Evolutionary conservation across 2,888 invertebrate species (phyloP).

Genomic region (Calameuta idolon): DNA sequence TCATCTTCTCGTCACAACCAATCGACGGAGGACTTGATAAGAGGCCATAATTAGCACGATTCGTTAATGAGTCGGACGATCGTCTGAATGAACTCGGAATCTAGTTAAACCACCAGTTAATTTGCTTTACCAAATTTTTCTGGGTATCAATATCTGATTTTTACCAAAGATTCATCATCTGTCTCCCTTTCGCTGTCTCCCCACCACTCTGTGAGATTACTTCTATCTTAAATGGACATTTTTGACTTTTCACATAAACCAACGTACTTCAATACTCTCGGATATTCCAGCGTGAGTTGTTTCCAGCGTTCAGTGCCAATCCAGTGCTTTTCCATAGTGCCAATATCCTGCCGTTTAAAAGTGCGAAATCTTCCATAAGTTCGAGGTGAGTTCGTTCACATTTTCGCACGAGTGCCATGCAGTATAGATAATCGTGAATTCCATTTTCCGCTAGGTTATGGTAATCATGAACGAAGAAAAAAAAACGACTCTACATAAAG

Average conservation of each 20-base stretch:
- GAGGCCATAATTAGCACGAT: constrained; percentile 60
- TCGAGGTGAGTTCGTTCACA: neutral
- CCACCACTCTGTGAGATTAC: neutral
- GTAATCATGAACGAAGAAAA: too few species aligned
- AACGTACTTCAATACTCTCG: neutral
- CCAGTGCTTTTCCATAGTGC: neutral
- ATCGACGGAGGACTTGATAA: constrained; percentile 54
- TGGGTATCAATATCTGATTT: neutral
- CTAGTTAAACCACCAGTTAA: neutral
- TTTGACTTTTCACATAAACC: neutral
- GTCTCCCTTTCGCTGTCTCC: neutral
- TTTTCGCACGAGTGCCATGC: neutral
- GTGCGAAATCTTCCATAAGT: neutral
- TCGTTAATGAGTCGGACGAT: constrained; percentile 55
- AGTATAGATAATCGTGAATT: neutral
- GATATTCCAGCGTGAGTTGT: neutral
- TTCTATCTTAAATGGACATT: neutral
- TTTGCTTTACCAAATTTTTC: neutral
- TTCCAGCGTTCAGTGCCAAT: neutral
- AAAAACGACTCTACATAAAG: neutral
- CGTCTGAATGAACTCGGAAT: constrained; percentile 45
- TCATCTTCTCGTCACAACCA: constrained; percentile 44
- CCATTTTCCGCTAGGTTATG: neutral
- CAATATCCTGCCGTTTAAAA: neutral
- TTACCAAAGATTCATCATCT: neutral